Evolutionary conservation across 2,888 invertebrate genomes (phyloP), one percentile per base, ranked within the genome.

Genomic region (Sussaba pulchella): DNA sequence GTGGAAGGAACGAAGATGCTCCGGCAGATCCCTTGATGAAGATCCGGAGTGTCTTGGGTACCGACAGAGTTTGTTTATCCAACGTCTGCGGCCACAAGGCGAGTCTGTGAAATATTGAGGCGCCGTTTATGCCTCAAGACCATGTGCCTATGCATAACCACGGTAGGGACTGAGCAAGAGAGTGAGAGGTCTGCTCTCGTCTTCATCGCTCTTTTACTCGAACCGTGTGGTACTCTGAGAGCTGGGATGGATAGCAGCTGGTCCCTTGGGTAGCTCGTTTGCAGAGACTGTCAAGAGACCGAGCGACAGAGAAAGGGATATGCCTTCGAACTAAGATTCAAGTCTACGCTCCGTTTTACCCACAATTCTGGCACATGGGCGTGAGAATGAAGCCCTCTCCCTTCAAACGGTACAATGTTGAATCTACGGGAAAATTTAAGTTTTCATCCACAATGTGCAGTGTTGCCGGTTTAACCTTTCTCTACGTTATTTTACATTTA

Each of bases 71-170:
- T 71, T 80, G 79, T 80, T 80, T 80, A 45, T 69, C 75, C 70
- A 71, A 43, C 24, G 75, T 71, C 79, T 75, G 66, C 61, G 71
- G 50, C 24, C 54, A 41, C 50, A 31, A 50, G 72, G 52, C 39
- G 31, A 39, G 57, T 43, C 64, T 50, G 57, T 80, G 71, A 80
- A 80, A 75, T 80, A 80, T 80, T 80, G 71, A 80, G 71, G 61
- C 75, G 75, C 71, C 79, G 52, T 80, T 71, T 54, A 71, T 67
- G 74, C 70, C 66, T 59, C 26, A 31, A 50, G 70, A 74, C 41
- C 50, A 66, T 14, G 67, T 61, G 57, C 54, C 69, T 73, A 69
- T 54, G 54, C 39, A 21, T 57, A 57, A 36, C 31, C 57, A 31
- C 31, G 31, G 17, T 36, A n/a, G 31, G 17, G 14, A 41, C 52